These are phyloP conservation scores for Sprattus sprattus DNA, from an alignment of 2,113 vertebrate species.

Conservation along the genomic window DNA sequence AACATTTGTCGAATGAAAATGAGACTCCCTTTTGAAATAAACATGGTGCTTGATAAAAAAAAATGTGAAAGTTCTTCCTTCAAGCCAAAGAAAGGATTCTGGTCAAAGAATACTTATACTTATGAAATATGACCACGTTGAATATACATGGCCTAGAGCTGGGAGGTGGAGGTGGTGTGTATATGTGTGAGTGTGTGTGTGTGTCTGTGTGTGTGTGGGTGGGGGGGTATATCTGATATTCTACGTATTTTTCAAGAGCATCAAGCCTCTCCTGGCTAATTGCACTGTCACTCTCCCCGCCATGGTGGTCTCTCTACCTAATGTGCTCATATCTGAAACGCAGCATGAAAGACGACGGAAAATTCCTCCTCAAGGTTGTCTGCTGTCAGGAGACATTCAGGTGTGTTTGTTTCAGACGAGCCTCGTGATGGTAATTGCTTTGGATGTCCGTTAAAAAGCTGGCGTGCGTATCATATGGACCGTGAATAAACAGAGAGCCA, in stretches of 20 bases:
- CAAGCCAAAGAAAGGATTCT: conserved; percentile 14
- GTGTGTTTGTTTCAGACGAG: background rate
- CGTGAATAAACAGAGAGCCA: background rate
- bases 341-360: background rate
- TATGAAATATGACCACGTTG: background rate
- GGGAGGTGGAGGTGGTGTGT: background rate
- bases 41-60: conserved; percentile 1
- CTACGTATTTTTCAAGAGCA: background rate
- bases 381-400: background rate
- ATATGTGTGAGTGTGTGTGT: background rate
- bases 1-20: conserved; percentile 7
- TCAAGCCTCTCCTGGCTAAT: conserved; percentile 16
- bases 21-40: background rate
- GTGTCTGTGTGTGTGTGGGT: background rate
- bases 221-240: background rate
- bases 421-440: background rate
- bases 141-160: background rate
- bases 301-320: conserved; percentile 72
- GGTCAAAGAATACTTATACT: background rate
- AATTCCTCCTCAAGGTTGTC: background rate
- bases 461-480: background rate
- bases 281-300: conserved; percentile 7
- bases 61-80: background rate
- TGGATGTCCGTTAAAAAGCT: conserved; percentile 4
- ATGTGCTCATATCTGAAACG: conserved; percentile 47